Evolutionary conservation across 2,888 invertebrate species (phyloP).

Genomic region (Trileptium ribeirensis): DNA sequence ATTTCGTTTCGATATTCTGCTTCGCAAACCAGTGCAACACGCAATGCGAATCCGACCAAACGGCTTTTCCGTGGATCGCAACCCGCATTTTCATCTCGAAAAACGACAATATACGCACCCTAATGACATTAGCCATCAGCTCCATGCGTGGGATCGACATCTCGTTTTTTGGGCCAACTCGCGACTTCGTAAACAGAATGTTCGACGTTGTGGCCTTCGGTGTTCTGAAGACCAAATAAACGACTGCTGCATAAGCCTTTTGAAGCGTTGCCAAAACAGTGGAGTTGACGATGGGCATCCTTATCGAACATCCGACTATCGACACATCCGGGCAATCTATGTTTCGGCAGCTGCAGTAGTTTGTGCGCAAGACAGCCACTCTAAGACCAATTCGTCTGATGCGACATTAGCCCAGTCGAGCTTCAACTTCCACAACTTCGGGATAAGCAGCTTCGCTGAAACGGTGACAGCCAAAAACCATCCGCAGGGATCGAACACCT

Average conservation of each 20-base stretch:
- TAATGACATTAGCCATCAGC: background rate
- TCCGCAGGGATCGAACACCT: background rate
- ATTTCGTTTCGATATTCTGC: background rate
- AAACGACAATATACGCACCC: background rate
- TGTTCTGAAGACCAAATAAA: background rate
- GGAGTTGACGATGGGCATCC: background rate
- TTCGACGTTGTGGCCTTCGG: background rate
- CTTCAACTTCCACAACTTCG: background rate
- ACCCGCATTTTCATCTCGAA: background rate
- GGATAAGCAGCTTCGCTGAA: background rate
- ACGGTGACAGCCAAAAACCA: background rate
- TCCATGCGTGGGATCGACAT: conserved; percentile 21
- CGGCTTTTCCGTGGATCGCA: background rate
- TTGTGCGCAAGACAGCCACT: background rate
- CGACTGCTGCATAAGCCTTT: background rate
- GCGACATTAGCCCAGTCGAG: background rate
- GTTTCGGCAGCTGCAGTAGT: background rate
- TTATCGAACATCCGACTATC: background rate
- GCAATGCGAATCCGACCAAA: conserved; percentile 8
- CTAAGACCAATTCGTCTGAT: background rate
- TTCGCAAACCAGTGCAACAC: background rate
- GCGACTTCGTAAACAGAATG: background rate
- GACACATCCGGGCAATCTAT: background rate
- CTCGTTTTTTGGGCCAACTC: background rate
- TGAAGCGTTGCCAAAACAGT: background rate